A percentile compares a stretch with the other conserved stretches of the same genome.
Conservation (phyloP, 2,888 invertebrate species). For the Cryptocheilus praepositus region DNA sequence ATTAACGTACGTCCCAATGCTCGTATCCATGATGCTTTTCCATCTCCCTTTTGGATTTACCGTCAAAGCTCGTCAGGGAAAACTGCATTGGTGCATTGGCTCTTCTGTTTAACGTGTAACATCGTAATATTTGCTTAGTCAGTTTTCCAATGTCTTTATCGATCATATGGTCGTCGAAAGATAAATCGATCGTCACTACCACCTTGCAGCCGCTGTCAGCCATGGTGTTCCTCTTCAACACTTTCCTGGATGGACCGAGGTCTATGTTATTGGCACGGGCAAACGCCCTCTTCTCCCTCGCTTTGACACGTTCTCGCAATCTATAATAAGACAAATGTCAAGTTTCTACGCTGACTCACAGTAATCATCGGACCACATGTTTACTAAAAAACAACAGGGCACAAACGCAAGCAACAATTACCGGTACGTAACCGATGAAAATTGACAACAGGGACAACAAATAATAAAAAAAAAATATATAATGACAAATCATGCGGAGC, state of each 20-base stretch:
- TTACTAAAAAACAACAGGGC: too few species aligned
- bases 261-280: slow-evolving; percentile 84
- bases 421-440: too few species aligned
- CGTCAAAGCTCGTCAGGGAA: slow-evolving; percentile 87
- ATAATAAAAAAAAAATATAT: too few species aligned
- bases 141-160: slow-evolving; percentile 92
- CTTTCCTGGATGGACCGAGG: slow-evolving; percentile 87
- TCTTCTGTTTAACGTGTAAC: slow-evolving; percentile 93
- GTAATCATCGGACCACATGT: too few species aligned
- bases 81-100: slow-evolving; percentile 87
- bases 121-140: slow-evolving; percentile 91
- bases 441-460: too few species aligned
- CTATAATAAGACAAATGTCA: slow-evolving; percentile 51
- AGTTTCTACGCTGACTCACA: slow-evolving; percentile 5
- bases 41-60: slow-evolving; percentile 84
- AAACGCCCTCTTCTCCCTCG: slow-evolving; percentile 82
- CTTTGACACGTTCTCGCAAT: slow-evolving; percentile 82
- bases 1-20: slow-evolving; percentile 90
- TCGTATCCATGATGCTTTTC: slow-evolving; percentile 90
- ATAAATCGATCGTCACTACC: slow-evolving; percentile 89
- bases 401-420: too few species aligned
- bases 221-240: slow-evolving; percentile 84
- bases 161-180: slow-evolving; percentile 93
- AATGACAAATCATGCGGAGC: too few species aligned
- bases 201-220: slow-evolving; percentile 82